These are phyloP conservation scores for Meta bourneti DNA, from an alignment of 2,888 invertebrate species.

Conservation along the genomic window DNA sequence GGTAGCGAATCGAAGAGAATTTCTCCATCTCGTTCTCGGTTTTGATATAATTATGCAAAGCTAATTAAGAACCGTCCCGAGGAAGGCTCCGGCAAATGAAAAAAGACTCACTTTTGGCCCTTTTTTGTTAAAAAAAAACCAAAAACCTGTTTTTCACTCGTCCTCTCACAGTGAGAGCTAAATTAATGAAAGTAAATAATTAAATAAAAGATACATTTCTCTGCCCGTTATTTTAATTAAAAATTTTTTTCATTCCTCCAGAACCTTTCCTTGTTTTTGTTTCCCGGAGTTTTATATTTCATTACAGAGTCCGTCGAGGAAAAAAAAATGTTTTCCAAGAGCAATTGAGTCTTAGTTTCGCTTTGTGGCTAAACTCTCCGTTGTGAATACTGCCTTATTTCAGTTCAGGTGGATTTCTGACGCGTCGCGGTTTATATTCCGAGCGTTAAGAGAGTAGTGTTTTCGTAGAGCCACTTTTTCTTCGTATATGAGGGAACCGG, in stretches of 20 bases:
- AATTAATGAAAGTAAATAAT: conserved; percentile 41
- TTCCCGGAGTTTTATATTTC: neutral
- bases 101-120: neutral
- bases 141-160: neutral
- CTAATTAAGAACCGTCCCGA: neutral
- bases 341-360: neutral
- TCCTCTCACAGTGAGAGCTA: neutral
- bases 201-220: conserved; percentile 30
- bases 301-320: neutral
- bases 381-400: too few relatives aligned
- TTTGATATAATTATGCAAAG: neutral
- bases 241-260: conserved; percentile 7
- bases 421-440: too few relatives aligned
- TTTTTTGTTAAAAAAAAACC: neutral
- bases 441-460: too few relatives aligned
- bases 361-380: too few relatives aligned
- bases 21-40: neutral
- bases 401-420: too few relatives aligned
- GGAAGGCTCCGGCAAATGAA: neutral
- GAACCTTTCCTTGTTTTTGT: neutral
- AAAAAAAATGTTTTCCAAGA: neutral
- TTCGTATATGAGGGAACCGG: neutral
- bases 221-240: conserved; percentile 45
- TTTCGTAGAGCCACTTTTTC: too few relatives aligned
- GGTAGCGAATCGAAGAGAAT: neutral